phyloP scores from a whole-genome alignment of 2,888 invertebrate species.

The Sympetrum striolatum region DNA sequence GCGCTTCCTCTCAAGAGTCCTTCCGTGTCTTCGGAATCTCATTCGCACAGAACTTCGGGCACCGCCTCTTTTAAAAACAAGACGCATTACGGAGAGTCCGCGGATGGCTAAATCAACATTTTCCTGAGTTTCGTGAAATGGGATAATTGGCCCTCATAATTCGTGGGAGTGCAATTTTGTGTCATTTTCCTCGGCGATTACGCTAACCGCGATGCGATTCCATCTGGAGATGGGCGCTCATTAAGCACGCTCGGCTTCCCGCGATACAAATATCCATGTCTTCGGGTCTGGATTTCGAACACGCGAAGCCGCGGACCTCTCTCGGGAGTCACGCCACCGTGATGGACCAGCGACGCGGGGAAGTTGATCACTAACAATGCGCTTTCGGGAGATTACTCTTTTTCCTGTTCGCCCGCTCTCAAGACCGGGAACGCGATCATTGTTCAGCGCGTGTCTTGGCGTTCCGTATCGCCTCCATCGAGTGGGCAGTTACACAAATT shows the following conservation, averaged over 20 bases:
- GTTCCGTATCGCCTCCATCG: not conserved
- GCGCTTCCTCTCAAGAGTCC: too few species aligned
- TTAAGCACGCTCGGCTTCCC: not conserved
- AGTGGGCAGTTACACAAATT: not conserved
- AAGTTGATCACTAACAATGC: not conserved
- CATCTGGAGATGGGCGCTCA: not conserved
- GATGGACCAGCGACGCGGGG: not conserved
- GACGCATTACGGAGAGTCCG: too few species aligned
- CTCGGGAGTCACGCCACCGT: slow-evolving; percentile 14
- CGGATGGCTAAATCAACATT: not conserved
- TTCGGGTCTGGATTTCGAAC: not conserved
- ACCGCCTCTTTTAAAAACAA: too few species aligned
- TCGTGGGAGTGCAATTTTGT: not conserved
- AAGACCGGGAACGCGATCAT: not conserved
- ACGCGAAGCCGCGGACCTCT: not conserved
- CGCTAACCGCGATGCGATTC: not conserved
- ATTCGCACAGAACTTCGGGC: too few species aligned
- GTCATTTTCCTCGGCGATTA: not conserved
- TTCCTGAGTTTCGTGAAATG: not conserved
- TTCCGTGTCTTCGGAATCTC: too few species aligned
- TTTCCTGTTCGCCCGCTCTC: not conserved
- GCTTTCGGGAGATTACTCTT: not conserved
- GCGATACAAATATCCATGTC: not conserved
- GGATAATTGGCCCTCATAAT: not conserved
- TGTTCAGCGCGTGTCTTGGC: not conserved